Evolutionary conservation across 23 tunicate species (phyloP), one percentile per base, ranked within the genome.

Genomic region (Phallusia fumigata): DNA sequence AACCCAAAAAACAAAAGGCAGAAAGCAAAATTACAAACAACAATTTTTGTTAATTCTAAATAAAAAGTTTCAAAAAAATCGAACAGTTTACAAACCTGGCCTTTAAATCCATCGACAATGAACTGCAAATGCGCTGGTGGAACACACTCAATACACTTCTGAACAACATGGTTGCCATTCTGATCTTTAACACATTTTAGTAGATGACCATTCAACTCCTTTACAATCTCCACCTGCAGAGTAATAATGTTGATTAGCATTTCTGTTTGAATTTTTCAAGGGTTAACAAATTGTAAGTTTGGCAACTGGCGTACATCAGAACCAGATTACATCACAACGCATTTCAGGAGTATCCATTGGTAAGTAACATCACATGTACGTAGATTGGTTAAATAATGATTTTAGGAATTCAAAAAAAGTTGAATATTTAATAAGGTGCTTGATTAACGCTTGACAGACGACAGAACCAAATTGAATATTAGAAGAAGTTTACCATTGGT

Each of bases 101-200:
- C 99, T 77, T 88, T 88, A 84, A 97, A 97, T 30, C 95, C 97
- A 73, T 97, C 99, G 12, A 97, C 92, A 12, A 97, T 92, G 83
- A 97, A 97, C 79, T 97, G 90, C 75, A 97, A 80, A 36, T 97
- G 97, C 13, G 74, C 87, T 31, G 97, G 97, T 0, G 93, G 96
- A 0, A 97, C 95, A 83, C 97, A 92, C 65, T 97, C 99, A 35
- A 97, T 97, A 65, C 96, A 93, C 53, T 97, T 97, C 83, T 97
- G 99, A 36, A 97, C 99, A 45, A 97, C 99, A 89, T 97, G 99
- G 72, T 97, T 97, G 18, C 99, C 99, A 74, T 97, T 97, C 80
- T 97, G 99, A 73, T 97, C 99, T 64, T 92, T 92, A 30, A 97
- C 99, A 78, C 99, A 97, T 78, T 92, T 97, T 18, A 97, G 84